Percentiles rank a stretch among this genome's conserved stretches.
These are phyloP conservation scores for Eilema depressum DNA, from an alignment of 2,888 invertebrate species.

Conservation along the genomic window DNA sequence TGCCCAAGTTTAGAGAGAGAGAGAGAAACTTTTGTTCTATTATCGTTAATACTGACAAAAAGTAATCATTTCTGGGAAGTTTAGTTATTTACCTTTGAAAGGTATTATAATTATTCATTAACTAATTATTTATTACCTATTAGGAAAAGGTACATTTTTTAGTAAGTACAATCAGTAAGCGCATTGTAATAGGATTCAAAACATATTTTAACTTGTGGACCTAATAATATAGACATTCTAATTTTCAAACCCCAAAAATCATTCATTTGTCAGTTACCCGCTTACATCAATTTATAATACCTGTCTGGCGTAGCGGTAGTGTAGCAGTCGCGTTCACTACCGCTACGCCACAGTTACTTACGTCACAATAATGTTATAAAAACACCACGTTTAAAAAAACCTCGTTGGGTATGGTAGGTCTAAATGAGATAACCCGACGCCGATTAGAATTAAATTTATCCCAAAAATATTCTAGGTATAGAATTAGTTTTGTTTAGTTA, in stretches of 20 bases:
- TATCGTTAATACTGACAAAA: background rate
- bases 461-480: background rate
- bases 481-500: background rate
- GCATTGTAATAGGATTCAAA: background rate
- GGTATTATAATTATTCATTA: background rate
- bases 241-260: no score
- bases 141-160: background rate
- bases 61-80: no score
- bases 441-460: background rate
- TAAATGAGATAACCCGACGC: background rate
- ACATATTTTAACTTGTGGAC: background rate
- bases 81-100: background rate
- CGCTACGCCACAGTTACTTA: no score
- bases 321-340: no score
- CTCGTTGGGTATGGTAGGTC: background rate
- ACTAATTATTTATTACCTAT: background rate
- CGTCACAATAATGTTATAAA: background rate
- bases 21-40: background rate
- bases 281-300: no score
- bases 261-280: no score
- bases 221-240: no score
- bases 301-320: no score
- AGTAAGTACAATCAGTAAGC: background rate
- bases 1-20: background rate
- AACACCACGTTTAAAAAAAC: background rate